phyloP scores from a whole-genome alignment of 1,140 invertebrate genomes.

The Sarcophaga bullata region DNA sequence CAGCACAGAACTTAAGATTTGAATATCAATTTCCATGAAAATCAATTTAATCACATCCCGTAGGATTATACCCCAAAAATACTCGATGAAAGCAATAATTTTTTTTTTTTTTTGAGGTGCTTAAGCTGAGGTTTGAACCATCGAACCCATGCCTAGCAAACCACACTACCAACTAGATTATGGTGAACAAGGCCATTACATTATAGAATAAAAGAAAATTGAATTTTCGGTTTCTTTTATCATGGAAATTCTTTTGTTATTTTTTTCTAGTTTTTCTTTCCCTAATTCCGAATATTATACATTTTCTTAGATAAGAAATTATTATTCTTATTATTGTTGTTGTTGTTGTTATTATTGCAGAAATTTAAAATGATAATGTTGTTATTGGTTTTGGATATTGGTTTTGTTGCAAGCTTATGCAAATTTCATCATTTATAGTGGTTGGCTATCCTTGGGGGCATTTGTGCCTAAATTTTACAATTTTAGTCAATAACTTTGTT shows the following conservation, averaged over 20 bases:
- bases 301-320: background rate
- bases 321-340: background rate
- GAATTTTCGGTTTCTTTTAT: too few species aligned
- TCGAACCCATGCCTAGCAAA: too few species aligned
- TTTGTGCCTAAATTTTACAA: background rate
- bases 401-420: slow-evolving; percentile 6
- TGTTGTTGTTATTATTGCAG: background rate
- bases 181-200: too few species aligned
- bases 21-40: too few species aligned
- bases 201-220: too few species aligned
- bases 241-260: background rate
- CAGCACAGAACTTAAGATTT: too few species aligned
- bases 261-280: background rate
- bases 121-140: too few species aligned
- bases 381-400: background rate
- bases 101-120: too few species aligned
- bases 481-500: background rate
- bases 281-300: background rate
- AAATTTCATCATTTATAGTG: slow-evolving; percentile 29
- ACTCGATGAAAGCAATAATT: too few species aligned
- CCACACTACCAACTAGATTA: too few species aligned
- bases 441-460: slow-evolving; percentile 1
- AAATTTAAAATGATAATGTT: background rate
- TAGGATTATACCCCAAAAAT: too few species aligned
- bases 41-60: too few species aligned